phyloP scores from a whole-genome alignment of 2,888 invertebrate genomes.

The Pandemis cinnamomeana region DNA sequence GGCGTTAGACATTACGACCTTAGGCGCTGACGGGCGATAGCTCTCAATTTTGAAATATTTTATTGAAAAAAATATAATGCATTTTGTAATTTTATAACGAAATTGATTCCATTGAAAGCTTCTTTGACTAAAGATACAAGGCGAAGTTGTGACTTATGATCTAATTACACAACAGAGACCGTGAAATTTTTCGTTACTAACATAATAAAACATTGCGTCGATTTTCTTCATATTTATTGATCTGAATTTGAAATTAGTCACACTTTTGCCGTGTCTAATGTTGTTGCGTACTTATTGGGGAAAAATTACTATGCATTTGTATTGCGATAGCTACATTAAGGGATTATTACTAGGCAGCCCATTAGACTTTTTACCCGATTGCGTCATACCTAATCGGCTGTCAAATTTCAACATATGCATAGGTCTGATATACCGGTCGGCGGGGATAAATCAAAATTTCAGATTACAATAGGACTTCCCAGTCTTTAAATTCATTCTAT shows the following conservation, averaged over 20 bases:
- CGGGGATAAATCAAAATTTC: too few relatives aligned
- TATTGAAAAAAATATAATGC: not conserved
- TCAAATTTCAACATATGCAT: too few relatives aligned
- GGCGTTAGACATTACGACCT: too few relatives aligned
- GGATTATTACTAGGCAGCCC: not conserved
- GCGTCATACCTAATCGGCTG: too few relatives aligned
- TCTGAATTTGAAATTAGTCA: conserved; percentile 33
- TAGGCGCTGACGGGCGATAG: too few relatives aligned
- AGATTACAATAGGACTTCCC: too few relatives aligned
- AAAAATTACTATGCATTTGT: conserved; percentile 6
- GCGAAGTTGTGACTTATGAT: conserved; percentile 18
- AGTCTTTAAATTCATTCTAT: too few relatives aligned
- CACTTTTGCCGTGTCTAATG: conserved; percentile 25
- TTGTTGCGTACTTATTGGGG: conserved; percentile 2
- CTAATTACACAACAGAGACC: conserved; percentile 18
- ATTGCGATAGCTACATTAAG: not conserved
- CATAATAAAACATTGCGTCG: conserved; percentile 19
- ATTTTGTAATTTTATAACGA: not conserved
- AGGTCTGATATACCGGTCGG: too few relatives aligned
- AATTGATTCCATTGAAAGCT: not conserved
- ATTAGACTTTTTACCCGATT: too few relatives aligned
- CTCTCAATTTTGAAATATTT: not conserved
- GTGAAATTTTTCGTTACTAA: conserved; percentile 32
- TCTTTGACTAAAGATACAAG: conserved; percentile 2
- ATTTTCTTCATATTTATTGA: conserved; percentile 30